Percentiles rank a stretch among this genome's conserved stretches.
Conservation (phyloP, 2,888 invertebrate species). For the Papilio elwesi region DNA sequence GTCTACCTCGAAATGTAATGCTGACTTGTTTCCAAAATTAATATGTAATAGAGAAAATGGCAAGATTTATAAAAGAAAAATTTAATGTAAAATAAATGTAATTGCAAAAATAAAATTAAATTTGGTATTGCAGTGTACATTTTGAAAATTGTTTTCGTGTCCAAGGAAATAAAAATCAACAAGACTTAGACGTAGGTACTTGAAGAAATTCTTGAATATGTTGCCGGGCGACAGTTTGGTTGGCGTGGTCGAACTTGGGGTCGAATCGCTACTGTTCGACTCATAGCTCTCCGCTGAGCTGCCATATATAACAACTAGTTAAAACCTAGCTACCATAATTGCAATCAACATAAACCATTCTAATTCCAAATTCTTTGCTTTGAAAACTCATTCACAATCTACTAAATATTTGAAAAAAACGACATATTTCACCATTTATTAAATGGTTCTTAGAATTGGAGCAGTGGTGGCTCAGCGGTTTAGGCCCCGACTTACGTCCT, state of each 20-base stretch:
- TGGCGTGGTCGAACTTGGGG: conserved; percentile 80
- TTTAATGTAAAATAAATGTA: background rate
- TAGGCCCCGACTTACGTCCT: too few relatives aligned
- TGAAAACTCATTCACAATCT: background rate
- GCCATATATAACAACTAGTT: conserved; percentile 49
- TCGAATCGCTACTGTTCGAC: conserved; percentile 76
- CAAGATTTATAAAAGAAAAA: background rate
- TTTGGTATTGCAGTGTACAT: background rate
- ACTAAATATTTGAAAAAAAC: background rate
- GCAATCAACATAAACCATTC: conserved; percentile 7
- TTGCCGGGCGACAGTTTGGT: conserved; percentile 93
- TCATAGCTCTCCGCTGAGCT: conserved; percentile 73
- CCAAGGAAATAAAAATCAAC: conserved; percentile 60
- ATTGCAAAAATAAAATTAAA: too few relatives aligned
- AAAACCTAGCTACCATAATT: conserved; percentile 15
- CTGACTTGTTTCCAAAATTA: too few relatives aligned
- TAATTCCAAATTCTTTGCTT: background rate
- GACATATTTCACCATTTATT: too few relatives aligned
- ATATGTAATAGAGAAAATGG: background rate
- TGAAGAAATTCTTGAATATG: conserved; percentile 98
- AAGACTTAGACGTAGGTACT: conserved; percentile 86
- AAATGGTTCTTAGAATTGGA: too few relatives aligned
- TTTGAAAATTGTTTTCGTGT: conserved; percentile 44
- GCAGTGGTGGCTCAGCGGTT: too few relatives aligned
- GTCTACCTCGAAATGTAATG: background rate